Percentiles rank a stretch among this genome's conserved stretches.
Conservation (phyloP, 1,140 invertebrate species). For the Anastatus disparis region DNA sequence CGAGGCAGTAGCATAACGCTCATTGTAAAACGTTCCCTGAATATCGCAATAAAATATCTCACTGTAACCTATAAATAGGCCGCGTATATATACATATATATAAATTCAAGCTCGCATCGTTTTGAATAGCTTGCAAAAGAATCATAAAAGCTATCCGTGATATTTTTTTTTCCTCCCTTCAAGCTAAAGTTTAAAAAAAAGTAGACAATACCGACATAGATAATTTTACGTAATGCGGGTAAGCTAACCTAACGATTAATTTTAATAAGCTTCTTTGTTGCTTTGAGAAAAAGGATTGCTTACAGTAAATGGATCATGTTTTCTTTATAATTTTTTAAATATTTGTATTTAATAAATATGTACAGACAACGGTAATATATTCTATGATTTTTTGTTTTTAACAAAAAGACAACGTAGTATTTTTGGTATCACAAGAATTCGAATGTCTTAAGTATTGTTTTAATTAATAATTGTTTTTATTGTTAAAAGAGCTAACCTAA, state of each 20-base stretch:
- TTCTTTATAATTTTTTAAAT: too few relatives aligned
- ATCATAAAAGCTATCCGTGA: conserved; percentile 25
- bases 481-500: too few relatives aligned
- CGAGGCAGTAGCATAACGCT: conserved; percentile 56
- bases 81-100: conserved; percentile 39
- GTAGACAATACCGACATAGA: conserved; percentile 46
- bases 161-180: neutral
- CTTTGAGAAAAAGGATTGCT: too few relatives aligned
- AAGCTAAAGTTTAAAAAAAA: conserved; percentile 19
- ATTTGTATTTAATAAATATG: too few relatives aligned
- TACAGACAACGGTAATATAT: too few relatives aligned
- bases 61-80: conserved; percentile 43
- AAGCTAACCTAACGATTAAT: conserved; percentile 28
- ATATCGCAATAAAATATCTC: conserved; percentile 65
- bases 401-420: too few relatives aligned
- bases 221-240: conserved; percentile 56
- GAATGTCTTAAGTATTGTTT: too few relatives aligned
- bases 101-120: conserved; percentile 44
- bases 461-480: too few relatives aligned
- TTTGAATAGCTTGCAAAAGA: conserved; percentile 25
- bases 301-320: too few relatives aligned
- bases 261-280: conserved; percentile 26
- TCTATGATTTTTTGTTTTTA: too few relatives aligned
- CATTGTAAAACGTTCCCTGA: conserved; percentile 63
- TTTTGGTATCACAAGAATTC: too few relatives aligned